Base-by-base conservation (phyloP, 2,797 vertebrate species). In the Notolabrus celidotus region DNA sequence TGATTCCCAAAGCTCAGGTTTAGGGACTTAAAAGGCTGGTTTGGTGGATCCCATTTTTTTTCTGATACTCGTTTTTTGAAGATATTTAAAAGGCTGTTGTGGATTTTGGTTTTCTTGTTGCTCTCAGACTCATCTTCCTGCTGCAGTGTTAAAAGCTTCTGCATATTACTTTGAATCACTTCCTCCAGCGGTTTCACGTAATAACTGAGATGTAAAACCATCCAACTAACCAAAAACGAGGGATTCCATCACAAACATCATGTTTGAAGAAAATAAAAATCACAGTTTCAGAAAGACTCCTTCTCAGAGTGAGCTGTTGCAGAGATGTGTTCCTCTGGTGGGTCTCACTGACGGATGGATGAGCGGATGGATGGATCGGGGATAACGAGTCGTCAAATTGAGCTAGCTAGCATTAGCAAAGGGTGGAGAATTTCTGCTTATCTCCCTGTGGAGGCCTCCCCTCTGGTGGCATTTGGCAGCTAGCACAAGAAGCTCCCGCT, bases 361-460 rank as follows among this genome's bases (percentile, higher is more conserved):
- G 63, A 25, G 36, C 9, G 31, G 60, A 23, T 20, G 57, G 31
- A n/a, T n/a, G 52, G 42, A 57, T 14, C 27, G 67, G 22, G 23
- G 50, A n/a, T 66, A 33, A 68, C 49, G 63, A 61, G 52, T 16
- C 54, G 62, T 47, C 50, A 64, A 46, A 67, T 38, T 39, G 23
- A 1, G 5, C 19, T 29, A 42, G 53, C 39, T 57, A 58, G 57
- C 38, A 20, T 61, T 60, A 74, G 31, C 3, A 16, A 6, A n/a
- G 14, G n/a, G 45, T 60, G 59, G 68, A 67, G 68, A 36, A 59
- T 66, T 15, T 42, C 65, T 11, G 34, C 53, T 83, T 81, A 81
- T 85, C 82, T 70, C 69, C 0, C 16, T 0, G 38, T 47, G 58
- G 51, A 67, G 64, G 51, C 42, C 10, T 74, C 63, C 77, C 80